Percentiles rank a stretch among this genome's conserved stretches.
phyloP scores from a whole-genome alignment of 2,113 vertebrate species.

The Phrynosoma platyrhinos region DNA sequence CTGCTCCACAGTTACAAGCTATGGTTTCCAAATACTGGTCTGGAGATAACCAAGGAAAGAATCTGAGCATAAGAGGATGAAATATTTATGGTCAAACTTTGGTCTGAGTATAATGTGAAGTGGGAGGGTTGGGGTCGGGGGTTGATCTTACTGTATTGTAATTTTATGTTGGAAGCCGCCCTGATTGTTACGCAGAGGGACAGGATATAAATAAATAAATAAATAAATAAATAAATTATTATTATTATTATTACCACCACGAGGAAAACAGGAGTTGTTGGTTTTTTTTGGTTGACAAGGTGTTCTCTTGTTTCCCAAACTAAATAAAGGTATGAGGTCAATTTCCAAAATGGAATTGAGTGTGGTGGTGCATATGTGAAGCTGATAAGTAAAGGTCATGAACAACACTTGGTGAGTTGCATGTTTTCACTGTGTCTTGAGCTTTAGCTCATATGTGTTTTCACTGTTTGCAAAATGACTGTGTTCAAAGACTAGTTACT shows the following conservation, averaged over 20 bases:
- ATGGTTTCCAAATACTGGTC: background rate
- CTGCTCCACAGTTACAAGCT: background rate
- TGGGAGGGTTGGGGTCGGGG: too few relatives aligned
- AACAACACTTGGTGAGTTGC: constrained; percentile 89
- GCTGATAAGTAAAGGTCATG: constrained; percentile 89
- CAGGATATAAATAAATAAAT: too few relatives aligned
- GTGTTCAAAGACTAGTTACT: background rate
- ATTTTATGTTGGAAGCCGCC: too few relatives aligned
- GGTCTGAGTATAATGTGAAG: background rate
- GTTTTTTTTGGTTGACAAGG: background rate
- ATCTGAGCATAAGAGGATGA: background rate
- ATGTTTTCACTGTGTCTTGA: background rate
- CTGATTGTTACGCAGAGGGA: too few relatives aligned
- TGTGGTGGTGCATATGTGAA: constrained; percentile 98
- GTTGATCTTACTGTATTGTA: too few relatives aligned
- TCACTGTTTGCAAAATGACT: background rate
- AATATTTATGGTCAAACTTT: background rate
- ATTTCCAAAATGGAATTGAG: constrained; percentile 97
- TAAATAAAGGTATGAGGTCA: constrained; percentile 93
- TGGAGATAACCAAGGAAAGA: background rate
- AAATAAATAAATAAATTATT: too few relatives aligned
- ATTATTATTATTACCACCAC: too few relatives aligned
- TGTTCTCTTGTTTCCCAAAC: constrained; percentile 49
- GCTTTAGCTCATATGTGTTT: background rate
- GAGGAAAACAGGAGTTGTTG: background rate